Base-by-base conservation (phyloP, 1,140 invertebrate genomes). In the Drosophila rhopaloa region DNA sequence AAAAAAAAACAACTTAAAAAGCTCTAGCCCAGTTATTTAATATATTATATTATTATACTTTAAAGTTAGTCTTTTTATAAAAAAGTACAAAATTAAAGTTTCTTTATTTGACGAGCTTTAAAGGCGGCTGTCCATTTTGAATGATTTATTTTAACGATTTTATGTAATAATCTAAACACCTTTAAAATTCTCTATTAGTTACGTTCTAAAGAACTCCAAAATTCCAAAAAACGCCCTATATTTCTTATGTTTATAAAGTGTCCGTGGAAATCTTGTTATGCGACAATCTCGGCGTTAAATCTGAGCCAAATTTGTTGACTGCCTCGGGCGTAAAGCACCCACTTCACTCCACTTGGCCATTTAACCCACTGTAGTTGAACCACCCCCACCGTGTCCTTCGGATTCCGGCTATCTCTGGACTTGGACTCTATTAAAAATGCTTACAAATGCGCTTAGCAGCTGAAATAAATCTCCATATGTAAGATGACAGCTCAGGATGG, bases 391-490 rank as follows among this genome's bases (percentile, higher is more conserved):
- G n/a, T 47, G 13, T 24, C 43, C 7, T 32, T 14, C 27, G 47
- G 14, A 5, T 32, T 13, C 7, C 13, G 27, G 24, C 60, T 51
- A 48, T 41, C 43, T 63, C 54, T 50, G 19, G n/a, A 51, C 29
- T 51, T 35, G 48, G 82, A 79, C 82, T 82, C 83, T 88, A 88
- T 86, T 86, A 88, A 86, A 86, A 86, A 88, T 86, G 79, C 83
- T 71, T 79, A 68, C 70, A 88, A 86, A 88, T 86, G 83, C 82
- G 83, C 83, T 86, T 86, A 88, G 62, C 65, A 63, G 46, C 44
- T 75, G 57, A 81, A 88, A 88, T 88, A 88, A 88, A 86, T 85
- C 82, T 85, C 82, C 82, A 86, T 85, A 81, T 78, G 82, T 79
- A 76, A 81, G 82, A 68, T 86, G 81, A 84, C 81, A 84, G 78